A percentile compares a stretch with the other conserved stretches of the same genome.
These are phyloP conservation scores for Neomorphus geoffroyi DNA, from an alignment of 2,797 vertebrate genomes.

Conservation along the genomic window DNA sequence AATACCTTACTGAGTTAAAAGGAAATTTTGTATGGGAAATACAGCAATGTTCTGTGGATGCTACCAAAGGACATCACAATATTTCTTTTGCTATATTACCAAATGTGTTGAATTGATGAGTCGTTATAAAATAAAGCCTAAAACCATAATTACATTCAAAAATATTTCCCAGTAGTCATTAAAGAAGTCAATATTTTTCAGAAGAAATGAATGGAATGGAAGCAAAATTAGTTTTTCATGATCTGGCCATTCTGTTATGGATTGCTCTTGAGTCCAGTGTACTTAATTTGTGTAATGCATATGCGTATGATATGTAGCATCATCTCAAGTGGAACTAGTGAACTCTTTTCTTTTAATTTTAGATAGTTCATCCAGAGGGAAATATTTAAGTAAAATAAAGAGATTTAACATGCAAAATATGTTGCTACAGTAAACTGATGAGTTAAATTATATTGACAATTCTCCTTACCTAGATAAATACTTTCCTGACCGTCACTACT, in stretches of 20 bases:
- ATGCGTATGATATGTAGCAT: neutral
- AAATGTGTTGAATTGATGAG: neutral
- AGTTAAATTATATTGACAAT: conserved; percentile 61
- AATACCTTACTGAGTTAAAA: neutral
- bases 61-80: neutral
- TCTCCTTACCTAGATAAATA: conserved; percentile 63
- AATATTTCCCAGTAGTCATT: conserved; percentile 16
- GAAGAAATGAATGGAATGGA: conserved; percentile 47
- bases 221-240: conserved; percentile 40
- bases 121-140: conserved; percentile 13
- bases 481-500: conserved; percentile 61
- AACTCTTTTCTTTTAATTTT: conserved; percentile 38
- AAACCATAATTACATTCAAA: conserved; percentile 43
- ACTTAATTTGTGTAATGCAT: conserved; percentile 61
- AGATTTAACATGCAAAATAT: conserved; percentile 48
- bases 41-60: neutral
- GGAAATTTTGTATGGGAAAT: neutral
- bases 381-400: conserved; percentile 40
- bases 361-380: conserved; percentile 33
- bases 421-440: conserved; percentile 45
- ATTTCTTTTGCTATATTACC: neutral
- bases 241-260: conserved; percentile 44
- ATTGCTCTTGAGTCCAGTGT: neutral
- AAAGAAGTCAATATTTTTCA: conserved; percentile 44
- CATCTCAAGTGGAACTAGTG: conserved; percentile 44